A percentile compares a stretch with the other conserved stretches of the same genome.
phyloP scores from a whole-genome alignment of 2,888 invertebrate genomes.

The Hydrotaea cyrtoneurina region DNA sequence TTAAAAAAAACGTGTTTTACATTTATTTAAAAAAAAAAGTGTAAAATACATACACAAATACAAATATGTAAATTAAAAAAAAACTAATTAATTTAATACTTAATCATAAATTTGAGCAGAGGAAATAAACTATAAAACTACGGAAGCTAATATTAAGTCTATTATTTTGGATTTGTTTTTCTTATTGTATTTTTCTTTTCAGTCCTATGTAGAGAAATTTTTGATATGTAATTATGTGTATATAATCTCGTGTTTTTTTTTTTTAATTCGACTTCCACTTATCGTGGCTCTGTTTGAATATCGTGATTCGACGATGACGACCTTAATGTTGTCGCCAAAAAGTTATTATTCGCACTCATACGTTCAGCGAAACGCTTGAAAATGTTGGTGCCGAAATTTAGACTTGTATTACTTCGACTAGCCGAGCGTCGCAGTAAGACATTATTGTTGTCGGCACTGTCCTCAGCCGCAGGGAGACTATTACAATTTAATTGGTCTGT shows the following conservation, averaged over 20 bases:
- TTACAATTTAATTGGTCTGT: constrained; percentile 42
- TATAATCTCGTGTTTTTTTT: constrained; percentile 17
- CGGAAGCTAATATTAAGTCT: constrained; percentile 10
- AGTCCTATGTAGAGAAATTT: constrained; percentile 25
- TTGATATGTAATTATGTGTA: background rate
- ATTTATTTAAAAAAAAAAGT: constrained; percentile 29
- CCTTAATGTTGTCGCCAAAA: constrained; percentile 56
- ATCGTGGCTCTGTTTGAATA: constrained; percentile 61
- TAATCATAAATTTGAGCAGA: constrained; percentile 20
- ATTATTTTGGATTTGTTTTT: constrained; percentile 22
- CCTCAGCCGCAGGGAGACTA: constrained; percentile 44
- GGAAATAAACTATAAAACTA: constrained; percentile 26
- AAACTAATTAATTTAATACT: constrained; percentile 8
- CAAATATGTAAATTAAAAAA: constrained; percentile 22
- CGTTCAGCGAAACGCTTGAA: constrained; percentile 80
- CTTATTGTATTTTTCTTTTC: constrained; percentile 14
- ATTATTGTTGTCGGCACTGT: constrained; percentile 55
- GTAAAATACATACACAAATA: constrained; percentile 15
- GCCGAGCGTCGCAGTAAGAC: constrained; percentile 63
- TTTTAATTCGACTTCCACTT: constrained; percentile 10
- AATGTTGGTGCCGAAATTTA: constrained; percentile 78
- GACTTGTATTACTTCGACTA: constrained; percentile 73
- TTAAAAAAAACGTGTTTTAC: background rate
- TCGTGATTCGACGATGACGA: constrained; percentile 59
- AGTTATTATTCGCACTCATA: constrained; percentile 73